Evolutionary conservation across 2,113 vertebrate genomes (phyloP).

Genomic region (Petaurus breviceps): DNA sequence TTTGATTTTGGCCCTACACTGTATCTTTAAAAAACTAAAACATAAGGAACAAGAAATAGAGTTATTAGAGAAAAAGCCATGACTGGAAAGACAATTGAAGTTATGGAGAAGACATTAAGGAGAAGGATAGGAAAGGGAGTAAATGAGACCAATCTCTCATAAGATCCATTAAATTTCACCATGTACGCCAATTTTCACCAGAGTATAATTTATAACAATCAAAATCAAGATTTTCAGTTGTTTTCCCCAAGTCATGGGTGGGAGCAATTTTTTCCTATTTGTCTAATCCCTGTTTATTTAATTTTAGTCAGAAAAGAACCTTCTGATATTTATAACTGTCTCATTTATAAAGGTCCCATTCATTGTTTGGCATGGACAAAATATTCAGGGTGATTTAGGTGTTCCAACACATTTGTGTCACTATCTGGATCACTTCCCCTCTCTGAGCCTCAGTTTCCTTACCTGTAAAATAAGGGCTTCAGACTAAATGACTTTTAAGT

Average conservation of each 20-base stretch:
- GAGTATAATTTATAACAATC: constrained; percentile 1
- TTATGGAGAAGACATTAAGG: not conserved
- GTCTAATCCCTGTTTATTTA: not conserved
- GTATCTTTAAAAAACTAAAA: not conserved
- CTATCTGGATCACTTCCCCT: not conserved
- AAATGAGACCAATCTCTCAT: not conserved
- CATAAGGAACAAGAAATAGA: not conserved
- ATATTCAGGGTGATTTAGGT: not conserved
- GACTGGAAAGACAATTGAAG: not conserved
- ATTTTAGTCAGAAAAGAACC: not conserved
- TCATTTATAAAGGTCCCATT: not conserved
- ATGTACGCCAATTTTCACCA: not conserved
- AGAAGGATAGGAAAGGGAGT: not conserved
- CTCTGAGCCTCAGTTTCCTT: not conserved
- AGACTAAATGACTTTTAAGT: not conserved
- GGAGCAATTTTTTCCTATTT: not conserved
- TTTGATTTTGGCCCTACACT: not conserved
- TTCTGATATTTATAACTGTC: not conserved
- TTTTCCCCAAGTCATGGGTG: not conserved
- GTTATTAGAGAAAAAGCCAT: not conserved
- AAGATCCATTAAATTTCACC: not conserved
- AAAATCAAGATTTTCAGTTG: not conserved
- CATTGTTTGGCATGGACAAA: not conserved
- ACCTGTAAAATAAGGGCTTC: not conserved
- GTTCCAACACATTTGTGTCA: not conserved